These are phyloP conservation scores for Rhynchomys soricoides DNA, from an alignment of 2,113 vertebrate species.

Conservation along the genomic window DNA sequence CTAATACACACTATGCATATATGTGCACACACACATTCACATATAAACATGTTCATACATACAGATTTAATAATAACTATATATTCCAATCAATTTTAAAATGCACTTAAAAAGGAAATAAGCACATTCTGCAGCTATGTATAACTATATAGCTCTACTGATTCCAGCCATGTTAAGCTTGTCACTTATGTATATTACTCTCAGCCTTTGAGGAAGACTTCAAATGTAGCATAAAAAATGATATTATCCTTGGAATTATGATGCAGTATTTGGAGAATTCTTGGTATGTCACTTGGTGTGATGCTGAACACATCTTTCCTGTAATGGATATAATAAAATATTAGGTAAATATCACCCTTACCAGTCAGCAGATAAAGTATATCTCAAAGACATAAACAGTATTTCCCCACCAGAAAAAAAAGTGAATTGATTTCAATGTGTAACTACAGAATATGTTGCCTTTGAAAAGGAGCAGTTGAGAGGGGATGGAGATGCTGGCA, in stretches of 20 bases:
- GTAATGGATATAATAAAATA: not conserved
- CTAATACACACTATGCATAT: not conserved
- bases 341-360: not conserved
- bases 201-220: not conserved
- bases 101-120: not conserved
- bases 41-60: not conserved
- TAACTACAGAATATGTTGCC: not conserved
- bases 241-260: not conserved
- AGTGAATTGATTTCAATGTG: not conserved
- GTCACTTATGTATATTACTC: not conserved
- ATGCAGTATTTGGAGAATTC: not conserved
- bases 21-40: not conserved
- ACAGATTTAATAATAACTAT: not conserved
- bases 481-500: not conserved
- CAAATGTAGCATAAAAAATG: not conserved
- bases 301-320: not conserved
- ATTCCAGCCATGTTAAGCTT: not conserved
- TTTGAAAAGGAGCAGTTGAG: slow-evolving; percentile 26
- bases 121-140: not conserved
- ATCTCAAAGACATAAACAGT: not conserved
- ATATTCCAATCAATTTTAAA: not conserved
- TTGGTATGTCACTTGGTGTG: not conserved
- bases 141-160: not conserved
- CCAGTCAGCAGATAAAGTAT: not conserved
- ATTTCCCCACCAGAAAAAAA: not conserved